A percentile compares a stretch with the other conserved stretches of the same genome.
Evolutionary conservation across 2,888 invertebrate genomes (phyloP).

Genomic region (Megamerina dolium): DNA sequence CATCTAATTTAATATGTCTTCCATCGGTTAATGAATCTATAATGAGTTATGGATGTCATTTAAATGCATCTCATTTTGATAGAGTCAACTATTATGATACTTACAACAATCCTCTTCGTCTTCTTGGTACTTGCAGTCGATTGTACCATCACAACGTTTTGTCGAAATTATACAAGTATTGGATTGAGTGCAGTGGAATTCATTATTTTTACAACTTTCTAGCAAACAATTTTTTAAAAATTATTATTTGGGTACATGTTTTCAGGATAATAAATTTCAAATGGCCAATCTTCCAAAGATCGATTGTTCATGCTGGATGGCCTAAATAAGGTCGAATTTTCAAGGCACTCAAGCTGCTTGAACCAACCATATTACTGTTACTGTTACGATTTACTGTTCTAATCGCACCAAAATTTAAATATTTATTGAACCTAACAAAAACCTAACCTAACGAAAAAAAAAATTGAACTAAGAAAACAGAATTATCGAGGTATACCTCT

Average conservation of each 20-base stretch:
- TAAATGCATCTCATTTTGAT: neutral
- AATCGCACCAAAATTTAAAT: too few species aligned
- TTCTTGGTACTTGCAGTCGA: constrained; percentile 64
- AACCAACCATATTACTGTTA: too few species aligned
- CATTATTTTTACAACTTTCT: constrained; percentile 56
- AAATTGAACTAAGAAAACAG: too few species aligned
- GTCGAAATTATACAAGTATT: constrained; percentile 57
- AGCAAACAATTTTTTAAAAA: constrained; percentile 2
- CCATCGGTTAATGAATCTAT: constrained; percentile 66
- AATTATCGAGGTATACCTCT: too few species aligned
- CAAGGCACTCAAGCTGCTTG: too few species aligned
- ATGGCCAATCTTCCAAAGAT: too few species aligned
- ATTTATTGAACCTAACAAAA: too few species aligned
- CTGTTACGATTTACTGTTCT: too few species aligned
- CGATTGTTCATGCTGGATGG: too few species aligned
- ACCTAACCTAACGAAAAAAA: too few species aligned
- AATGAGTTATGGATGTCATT: neutral
- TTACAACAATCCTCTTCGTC: constrained; percentile 77
- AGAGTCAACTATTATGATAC: constrained; percentile 29
- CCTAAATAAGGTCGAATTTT: too few species aligned
- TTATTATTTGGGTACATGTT: neutral
- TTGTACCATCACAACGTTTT: constrained; percentile 59
- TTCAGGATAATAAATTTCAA: too few species aligned
- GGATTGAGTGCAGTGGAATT: constrained; percentile 61
- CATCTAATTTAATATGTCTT: constrained; percentile 54